These are phyloP conservation scores for Syngnathus floridae DNA, from an alignment of 2,113 vertebrate species.

Conservation along the genomic window DNA sequence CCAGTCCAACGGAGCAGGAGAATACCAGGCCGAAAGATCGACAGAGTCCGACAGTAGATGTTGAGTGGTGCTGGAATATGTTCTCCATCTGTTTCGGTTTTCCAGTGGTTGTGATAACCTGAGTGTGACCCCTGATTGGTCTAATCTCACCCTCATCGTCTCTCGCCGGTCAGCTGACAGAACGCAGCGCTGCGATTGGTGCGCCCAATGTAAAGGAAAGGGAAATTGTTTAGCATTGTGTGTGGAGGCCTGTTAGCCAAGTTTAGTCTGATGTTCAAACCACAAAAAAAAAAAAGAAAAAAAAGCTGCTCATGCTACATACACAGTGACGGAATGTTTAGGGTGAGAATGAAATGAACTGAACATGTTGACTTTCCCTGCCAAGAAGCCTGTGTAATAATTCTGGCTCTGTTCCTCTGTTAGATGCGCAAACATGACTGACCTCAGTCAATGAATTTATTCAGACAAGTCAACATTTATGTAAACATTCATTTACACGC, in stretches of 20 bases:
- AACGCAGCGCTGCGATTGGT: slow-evolving; percentile 75
- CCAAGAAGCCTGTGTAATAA: slow-evolving; percentile 23
- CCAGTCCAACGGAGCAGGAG: slow-evolving; percentile 42
- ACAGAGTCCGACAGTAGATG: slow-evolving; percentile 46
- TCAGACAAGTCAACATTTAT: background rate
- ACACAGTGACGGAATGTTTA: slow-evolving; percentile 45
- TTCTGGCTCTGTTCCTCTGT: background rate
- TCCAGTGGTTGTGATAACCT: slow-evolving; percentile 68
- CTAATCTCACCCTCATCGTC: slow-evolving; percentile 67
- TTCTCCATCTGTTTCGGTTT: slow-evolving; percentile 70
- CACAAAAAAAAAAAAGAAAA: slow-evolving; percentile 50
- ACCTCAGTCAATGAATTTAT: slow-evolving; percentile 7
- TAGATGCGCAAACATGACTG: slow-evolving; percentile 4
- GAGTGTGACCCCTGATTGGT: slow-evolving; percentile 63
- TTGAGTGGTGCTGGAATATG: slow-evolving; percentile 40
- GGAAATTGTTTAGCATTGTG: slow-evolving; percentile 87
- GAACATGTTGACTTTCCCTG: slow-evolving; percentile 32
- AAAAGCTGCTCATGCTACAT: slow-evolving; percentile 3
- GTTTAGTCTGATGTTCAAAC: slow-evolving; percentile 68
- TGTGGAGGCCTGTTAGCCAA: slow-evolving; percentile 78
- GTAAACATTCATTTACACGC: background rate
- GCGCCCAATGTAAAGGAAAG: slow-evolving; percentile 81
- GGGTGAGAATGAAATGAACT: slow-evolving; percentile 26
- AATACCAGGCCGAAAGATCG: slow-evolving; percentile 47
- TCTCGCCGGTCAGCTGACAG: slow-evolving; percentile 56